Base-by-base conservation (phyloP, 2,113 vertebrate species). In the Corynorhinus townsendii region DNA sequence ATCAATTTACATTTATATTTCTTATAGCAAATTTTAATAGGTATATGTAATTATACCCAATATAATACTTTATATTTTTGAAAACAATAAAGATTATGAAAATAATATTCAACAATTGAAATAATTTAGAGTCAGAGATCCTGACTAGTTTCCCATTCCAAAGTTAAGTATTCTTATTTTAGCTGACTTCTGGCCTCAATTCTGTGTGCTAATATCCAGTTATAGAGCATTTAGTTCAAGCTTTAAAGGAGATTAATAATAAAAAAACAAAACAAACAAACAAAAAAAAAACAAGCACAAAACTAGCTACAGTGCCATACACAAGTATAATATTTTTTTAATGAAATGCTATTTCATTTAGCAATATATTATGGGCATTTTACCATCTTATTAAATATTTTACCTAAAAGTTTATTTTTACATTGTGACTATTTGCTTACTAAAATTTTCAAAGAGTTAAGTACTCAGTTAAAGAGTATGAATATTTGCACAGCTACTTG, bases 71-170 rank as follows among this genome's bases (percentile, higher is more conserved):
- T 62, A 26, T 88, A 54, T 68, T 92, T 93, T 91, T 81, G 3
- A 93, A 93, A 86, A 85, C 6, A 92, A 24, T 73, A 45, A 93
- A 85, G 33, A 86, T 84, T 85, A 92, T 77, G 12, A 82, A 95
- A 85, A 45, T 88, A 72, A 88, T 88, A 38, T 85, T 84, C 88
- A 92, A 47, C 11, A 66, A 77, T 28, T 86, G 19, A 64, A 82
- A 82, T 82, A 6, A 71, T 28, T 19, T 62, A 6, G 8, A 54
- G 5, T 43, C 71, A 71, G 45, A 83, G 26, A 87, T 45, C 16
- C 22, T 56, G 59, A 85, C 26, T 83, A 35, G n/a, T 72, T 80
- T 93, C 17, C 11, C 4, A 49, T 79, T 89, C 33, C 66, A 2
- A 15, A 26, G 79, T 22, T 56, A 24, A 52, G 20, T 66, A 12